Base-by-base conservation (phyloP, 2,797 vertebrate species). In the Anniella stebbinsi region DNA sequence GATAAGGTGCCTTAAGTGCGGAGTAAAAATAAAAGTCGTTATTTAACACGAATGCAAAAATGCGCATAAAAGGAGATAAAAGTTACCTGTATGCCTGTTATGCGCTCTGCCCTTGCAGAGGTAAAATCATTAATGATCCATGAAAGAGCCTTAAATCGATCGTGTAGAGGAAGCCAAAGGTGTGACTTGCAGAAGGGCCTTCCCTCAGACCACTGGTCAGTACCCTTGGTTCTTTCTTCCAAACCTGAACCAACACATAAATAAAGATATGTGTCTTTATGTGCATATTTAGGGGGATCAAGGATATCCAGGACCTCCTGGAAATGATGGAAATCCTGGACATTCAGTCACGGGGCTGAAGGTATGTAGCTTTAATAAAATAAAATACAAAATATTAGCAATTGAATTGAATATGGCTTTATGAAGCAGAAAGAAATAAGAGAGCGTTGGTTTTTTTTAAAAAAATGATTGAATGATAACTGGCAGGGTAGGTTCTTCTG, bases 261-360 rank as follows among this genome's bases (percentile, higher is more conserved):
- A 66, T 48, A 0, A n/a, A n/a, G 63, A 84, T 13, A 1, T 4
- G 11, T 77, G 83, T 78, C 57, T 91, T 0, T 91, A 89, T 91
- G 4, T 90, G 73, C 94, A 89, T 92, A 28, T 60, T 36, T 94
- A 99, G 98, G 98, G 98, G 36, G 98, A 98, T 28, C 94, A 92
- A 67, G 98, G 98, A 82, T 93, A 95, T 30, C 91, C 25, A 4
- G 98, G 98, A 38, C 89, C 96, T 41, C 80, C 96, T 0, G 98
- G 98, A 95, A 90, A 95, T 41, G 84, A 96, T 87, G 98, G 98
- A 91, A 97, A 96, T 91, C 96, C 97, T 25, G 98, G 98, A 87
- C 89, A 93, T 48, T 97, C 98, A 89, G 95, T 98, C 87, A 88
- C 96, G 89, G 98, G 98, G 94, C 97, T 98, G 30, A 98, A 93